Evolutionary conservation across 2,113 vertebrate genomes (phyloP).

Genomic region (Tychaedon coryphoeus): DNA sequence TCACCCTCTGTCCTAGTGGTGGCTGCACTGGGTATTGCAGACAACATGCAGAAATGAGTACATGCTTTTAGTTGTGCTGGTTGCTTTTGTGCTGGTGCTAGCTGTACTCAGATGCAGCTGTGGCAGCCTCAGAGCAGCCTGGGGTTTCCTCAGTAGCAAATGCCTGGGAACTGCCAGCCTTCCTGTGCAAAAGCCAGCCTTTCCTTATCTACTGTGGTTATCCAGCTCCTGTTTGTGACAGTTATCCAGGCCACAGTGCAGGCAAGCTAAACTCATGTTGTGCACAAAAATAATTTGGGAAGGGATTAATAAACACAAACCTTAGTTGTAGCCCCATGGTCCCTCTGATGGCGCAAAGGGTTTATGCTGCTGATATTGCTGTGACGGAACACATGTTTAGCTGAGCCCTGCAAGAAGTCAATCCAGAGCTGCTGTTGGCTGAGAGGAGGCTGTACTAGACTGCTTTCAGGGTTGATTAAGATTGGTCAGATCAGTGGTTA

Average conservation of each 20-base stretch:
- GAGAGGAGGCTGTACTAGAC: background rate
- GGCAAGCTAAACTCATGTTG: background rate
- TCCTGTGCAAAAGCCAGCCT: background rate
- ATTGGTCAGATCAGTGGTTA: background rate
- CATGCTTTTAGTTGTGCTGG: background rate
- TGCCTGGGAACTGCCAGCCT: background rate
- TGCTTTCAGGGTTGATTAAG: background rate
- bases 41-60: background rate
- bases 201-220: rapidly evolving
- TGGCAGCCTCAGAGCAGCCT: background rate
- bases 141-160: background rate
- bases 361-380: background rate
- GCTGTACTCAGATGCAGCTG: background rate
- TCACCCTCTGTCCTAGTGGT: rapidly evolving
- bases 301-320: background rate
- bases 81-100: background rate
- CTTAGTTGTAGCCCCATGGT: background rate
- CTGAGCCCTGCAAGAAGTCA: background rate
- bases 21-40: background rate
- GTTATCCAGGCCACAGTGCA: background rate
- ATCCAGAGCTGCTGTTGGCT: background rate
- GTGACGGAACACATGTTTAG: background rate
- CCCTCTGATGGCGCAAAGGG: background rate
- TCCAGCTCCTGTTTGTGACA: background rate
- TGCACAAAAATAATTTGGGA: background rate